A percentile compares a stretch with the other conserved stretches of the same genome.
Conservation (phyloP, 2,888 invertebrate genomes). For the Digitonthophagus gazella region DNA sequence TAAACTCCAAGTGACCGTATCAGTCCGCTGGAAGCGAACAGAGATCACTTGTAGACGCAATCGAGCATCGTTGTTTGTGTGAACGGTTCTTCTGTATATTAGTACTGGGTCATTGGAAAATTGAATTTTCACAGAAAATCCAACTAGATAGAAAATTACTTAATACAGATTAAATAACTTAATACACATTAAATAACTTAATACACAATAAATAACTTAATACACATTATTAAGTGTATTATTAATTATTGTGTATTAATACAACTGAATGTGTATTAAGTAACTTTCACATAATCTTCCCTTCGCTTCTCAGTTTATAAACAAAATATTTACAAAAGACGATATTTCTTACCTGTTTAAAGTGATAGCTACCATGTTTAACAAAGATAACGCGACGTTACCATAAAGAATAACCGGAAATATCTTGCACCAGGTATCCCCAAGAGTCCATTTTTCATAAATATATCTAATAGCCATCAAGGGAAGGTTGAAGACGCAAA, state of each 20-base stretch:
- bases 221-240: too few species aligned
- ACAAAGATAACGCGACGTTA: constrained; percentile 81
- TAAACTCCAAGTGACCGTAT: not conserved
- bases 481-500: constrained; percentile 81
- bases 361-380: constrained; percentile 89
- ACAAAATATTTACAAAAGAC: constrained; percentile 3
- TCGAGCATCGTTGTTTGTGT: too few species aligned
- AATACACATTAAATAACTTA: too few species aligned
- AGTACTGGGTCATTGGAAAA: too few species aligned
- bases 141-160: not conserved
- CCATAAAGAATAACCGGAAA: constrained; percentile 89
- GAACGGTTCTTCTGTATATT: too few species aligned
- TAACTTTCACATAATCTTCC: too few species aligned
- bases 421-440: constrained; percentile 73
- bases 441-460: constrained; percentile 77
- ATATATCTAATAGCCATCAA: constrained; percentile 81
- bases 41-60: not conserved
- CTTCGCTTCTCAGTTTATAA: constrained; percentile 1
- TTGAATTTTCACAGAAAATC: not conserved
- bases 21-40: not conserved
- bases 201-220: too few species aligned
- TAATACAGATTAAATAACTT: too few species aligned
- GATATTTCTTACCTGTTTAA: constrained; percentile 68
- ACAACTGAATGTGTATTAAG: too few species aligned
- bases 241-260: too few species aligned